Evolutionary conservation across 2,888 invertebrate genomes (phyloP), one percentile per base, ranked within the genome.

Genomic region (Amblyjoppa fuscipennis): DNA sequence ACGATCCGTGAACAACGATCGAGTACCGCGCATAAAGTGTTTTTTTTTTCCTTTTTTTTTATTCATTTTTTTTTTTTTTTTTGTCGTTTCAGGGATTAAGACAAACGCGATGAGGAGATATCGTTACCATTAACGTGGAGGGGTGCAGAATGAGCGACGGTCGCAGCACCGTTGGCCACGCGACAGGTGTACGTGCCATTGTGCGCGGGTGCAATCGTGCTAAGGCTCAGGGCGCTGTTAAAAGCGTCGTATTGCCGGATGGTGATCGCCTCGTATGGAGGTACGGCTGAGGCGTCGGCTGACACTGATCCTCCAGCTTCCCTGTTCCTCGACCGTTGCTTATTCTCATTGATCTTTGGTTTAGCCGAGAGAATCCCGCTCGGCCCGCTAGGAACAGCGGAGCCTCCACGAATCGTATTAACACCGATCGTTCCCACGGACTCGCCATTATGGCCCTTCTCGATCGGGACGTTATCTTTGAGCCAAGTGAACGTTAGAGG

Each of bases 401-500:
- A 73, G 41, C 31, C 34, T 61, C 76, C 83, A 45, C 74, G 64
- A 71, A 88, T 84, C 81, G 77, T 71, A 81, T 86, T 66, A 87
- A 85, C 66, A 86, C 79, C 41, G 84, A 45, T 69, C 75, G 25
- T 82, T 90, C 91, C 92, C 91, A 89, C 38, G 34, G 73, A 68
- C 28, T 90, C 91, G 89, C 88, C 88, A 88, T 87, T 89, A 69
- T 76, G 73, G 74, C 51, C 81, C 73, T 92, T 90, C 89, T 94
- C 93, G 90, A 95, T 94, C 86, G 94, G 94, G 89, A 94, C 93
- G 92, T 94, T 95, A 94, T 96, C 96, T 94, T 96, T 96, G 69
- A 95, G 94, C 96, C 96, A 96, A 84, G 95, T 95, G 92, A 96
- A 95, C 90, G 94, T 95, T 90, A 96, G 95, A 86, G 96, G 96